Evolutionary conservation across 2,113 vertebrate species (phyloP).

Genomic region (Amblyopsis rosae): DNA sequence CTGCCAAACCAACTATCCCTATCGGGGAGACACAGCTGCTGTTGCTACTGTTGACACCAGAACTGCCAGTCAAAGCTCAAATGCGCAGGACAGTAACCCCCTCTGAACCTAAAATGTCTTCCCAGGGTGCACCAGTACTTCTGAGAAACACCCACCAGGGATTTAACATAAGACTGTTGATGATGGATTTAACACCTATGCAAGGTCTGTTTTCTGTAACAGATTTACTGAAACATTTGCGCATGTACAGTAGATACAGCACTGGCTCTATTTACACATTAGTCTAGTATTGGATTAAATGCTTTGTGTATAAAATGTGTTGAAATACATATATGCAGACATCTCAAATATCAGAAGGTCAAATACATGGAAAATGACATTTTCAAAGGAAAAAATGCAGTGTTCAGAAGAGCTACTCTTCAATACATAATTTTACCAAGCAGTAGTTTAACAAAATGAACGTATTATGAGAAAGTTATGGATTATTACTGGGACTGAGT

Average conservation of each 20-base stretch:
- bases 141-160: neutral
- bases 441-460: too few species aligned
- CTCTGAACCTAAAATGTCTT: neutral
- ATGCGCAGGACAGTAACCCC: neutral
- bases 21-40: conserved; percentile 24
- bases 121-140: conserved; percentile 9
- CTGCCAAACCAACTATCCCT: conserved; percentile 4
- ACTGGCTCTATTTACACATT: neutral
- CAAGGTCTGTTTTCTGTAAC: neutral
- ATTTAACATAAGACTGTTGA: neutral
- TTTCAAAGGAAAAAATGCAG: too few species aligned
- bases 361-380: neutral
- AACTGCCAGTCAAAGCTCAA: conserved; percentile 8
- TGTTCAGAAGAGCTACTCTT: too few species aligned
- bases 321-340: neutral
- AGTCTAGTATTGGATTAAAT: too few species aligned
- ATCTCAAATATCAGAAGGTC: neutral
- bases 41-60: neutral
- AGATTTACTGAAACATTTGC: neutral
- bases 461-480: too few species aligned
- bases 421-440: too few species aligned
- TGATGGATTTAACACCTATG: neutral
- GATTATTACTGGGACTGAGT: too few species aligned
- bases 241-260: neutral
- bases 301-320: neutral